Base-by-base conservation (phyloP, 2,113 vertebrate genomes). In the Cinclus mexicanus region DNA sequence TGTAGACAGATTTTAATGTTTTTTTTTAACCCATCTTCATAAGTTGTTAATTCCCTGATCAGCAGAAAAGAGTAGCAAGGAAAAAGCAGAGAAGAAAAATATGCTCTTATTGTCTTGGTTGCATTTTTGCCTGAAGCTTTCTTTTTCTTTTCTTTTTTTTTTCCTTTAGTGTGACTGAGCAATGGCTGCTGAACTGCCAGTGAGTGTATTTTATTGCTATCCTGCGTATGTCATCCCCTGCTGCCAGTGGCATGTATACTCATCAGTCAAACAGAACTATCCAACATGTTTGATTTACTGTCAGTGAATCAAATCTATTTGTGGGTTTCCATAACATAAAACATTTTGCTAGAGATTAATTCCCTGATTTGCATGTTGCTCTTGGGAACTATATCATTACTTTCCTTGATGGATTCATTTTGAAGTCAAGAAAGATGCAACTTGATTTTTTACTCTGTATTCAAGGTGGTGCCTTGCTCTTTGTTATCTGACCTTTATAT, bases 201-300 rank as follows among this genome's bases (percentile, higher is more conserved):
- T n/a, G 93, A 78, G 90, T n/a, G 61, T 97, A 97, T 97, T 98
- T 90, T 97, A 98, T 97, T 97, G 82, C 60, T 82, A 92, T 97
- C 85, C 94, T 92, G 91, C 91, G 82, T 97, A 96, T 98, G 97
- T 96, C 97, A 97, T 80, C 64, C 95, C 91, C 97, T 96, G 94
- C 95, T 96, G 91, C 96, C 91, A 94, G 87, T 97, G 97, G 93
- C 97, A 96, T 97, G 97, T 97, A 53, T 95, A 95, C 96, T 97
- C 97, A 98, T 98, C 97, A 97, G 94, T 98, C 98, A 98, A 96
- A 94, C 31, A 87, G 95, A 98, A 96, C 91, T 97, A 97, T 79
- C 90, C 79, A 97, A 91, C 86, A 83, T 92, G 70, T 97, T 97
- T 98, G 97, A 98, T 98, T 97, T 98, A 98, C 94, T 83, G 82